Percentiles rank a stretch among this genome's conserved stretches.
phyloP scores from a whole-genome alignment of 2,797 vertebrate species.

The Eutrigla gurnardus region DNA sequence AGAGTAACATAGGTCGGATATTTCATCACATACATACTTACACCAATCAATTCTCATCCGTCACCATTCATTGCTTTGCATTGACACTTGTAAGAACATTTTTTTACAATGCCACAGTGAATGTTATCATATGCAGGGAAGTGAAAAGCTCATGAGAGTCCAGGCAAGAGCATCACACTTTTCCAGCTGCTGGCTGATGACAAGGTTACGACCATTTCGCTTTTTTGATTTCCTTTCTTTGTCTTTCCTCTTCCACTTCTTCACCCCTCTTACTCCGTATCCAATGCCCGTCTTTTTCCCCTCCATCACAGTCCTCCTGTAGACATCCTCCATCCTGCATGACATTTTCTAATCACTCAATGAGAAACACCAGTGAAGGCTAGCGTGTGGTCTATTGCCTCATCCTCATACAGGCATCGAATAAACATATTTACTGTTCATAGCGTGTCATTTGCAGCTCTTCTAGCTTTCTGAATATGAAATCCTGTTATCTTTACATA shows the following conservation, averaged over 20 bases:
- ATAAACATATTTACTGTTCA: slow-evolving; percentile 8
- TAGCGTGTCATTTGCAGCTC: slow-evolving; percentile 7
- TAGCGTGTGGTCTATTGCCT: neutral
- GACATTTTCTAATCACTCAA: slow-evolving; percentile 12
- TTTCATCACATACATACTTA: neutral
- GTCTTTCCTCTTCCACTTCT: slow-evolving; percentile 20
- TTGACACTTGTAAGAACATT: neutral
- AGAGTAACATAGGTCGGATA: neutral
- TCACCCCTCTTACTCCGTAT: neutral
- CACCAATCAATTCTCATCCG: neutral
- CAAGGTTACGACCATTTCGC: slow-evolving; percentile 52
- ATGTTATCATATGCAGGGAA: neutral
- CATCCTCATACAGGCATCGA: neutral
- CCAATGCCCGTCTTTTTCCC: neutral
- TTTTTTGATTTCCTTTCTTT: slow-evolving; percentile 12
- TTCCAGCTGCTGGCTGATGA: slow-evolving; percentile 61
- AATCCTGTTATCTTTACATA: slow-evolving; percentile 47
- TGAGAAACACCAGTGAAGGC: slow-evolving; percentile 5
- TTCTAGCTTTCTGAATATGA: neutral
- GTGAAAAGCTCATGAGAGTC: slow-evolving; percentile 15
- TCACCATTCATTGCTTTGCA: too few species aligned
- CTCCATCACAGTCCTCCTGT: slow-evolving; percentile 5
- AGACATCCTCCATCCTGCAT: neutral
- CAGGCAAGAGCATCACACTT: slow-evolving; percentile 51
- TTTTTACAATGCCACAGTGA: neutral